Base-by-base conservation (phyloP, 2,888 invertebrate species). In the Desoria tigrina region DNA sequence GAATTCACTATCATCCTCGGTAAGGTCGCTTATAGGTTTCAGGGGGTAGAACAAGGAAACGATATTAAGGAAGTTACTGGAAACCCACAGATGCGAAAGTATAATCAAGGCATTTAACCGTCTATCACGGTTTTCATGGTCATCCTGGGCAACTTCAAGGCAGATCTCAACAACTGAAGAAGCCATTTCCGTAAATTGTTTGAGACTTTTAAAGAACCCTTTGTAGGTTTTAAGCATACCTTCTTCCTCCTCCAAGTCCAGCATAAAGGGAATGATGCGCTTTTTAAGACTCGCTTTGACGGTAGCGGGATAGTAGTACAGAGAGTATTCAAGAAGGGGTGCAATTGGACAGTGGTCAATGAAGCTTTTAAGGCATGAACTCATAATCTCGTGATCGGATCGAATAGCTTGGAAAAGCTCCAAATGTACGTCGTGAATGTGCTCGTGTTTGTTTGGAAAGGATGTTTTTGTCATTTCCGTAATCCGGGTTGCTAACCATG, bases 81-180 rank as follows among this genome's bases (percentile, higher is more conserved):
- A 49, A 14, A 66, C 68, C 71, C 71, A 71, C 2, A 71, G 54
- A 18, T 60, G 49, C 6, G 66, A 28, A 23, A 71, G 42, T 1
- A 68, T 51, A 27, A 54, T 54, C 26, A 66, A 60, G 0, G 71
- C 61, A 61, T 71, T 68, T 49, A 53, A 49, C 53, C 68, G 53
- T 50, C 60, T 66, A 32, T 24, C 56, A 53, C 61, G 58, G 11
- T 37, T 49, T 4, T 60, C 60, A 3, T 14, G 21, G n/a, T 71
- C 71, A 28, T 68, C 68, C 24, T 71, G 66, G 6, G 65, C 61
- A 21, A 55, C 66, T 58, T 71, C 71, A 24, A 71, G 49, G 32
- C 71, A 71, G 21, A 51, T 26, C 42, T 71, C 71, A 3, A 66
- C 63, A 18, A 71, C 64, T 14, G 45, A 28, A 9, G 66, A 66